These are phyloP conservation scores for Balaenoptera acutorostrata DNA, from an alignment of 2,113 vertebrate species.

Conservation along the genomic window DNA sequence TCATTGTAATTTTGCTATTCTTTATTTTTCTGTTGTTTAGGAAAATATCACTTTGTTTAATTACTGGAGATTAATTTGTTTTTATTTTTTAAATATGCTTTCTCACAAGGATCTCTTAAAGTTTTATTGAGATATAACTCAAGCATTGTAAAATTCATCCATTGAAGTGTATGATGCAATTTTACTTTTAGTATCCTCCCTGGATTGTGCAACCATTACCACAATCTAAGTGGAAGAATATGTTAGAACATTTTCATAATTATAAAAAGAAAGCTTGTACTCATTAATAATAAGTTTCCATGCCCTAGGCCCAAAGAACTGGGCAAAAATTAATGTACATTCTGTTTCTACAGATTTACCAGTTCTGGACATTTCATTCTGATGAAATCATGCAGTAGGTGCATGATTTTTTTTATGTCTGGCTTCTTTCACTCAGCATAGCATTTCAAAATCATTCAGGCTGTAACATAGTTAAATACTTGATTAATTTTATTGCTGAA, in stretches of 20 bases:
- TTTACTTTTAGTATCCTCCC: not conserved
- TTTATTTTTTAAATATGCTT: not conserved
- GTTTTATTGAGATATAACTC: not conserved
- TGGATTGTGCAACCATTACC: not conserved
- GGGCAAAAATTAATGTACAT: not conserved
- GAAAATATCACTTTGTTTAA: not conserved
- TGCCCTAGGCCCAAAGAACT: not conserved
- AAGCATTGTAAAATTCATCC: not conserved
- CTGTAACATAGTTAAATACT: not conserved
- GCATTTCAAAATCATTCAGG: not conserved
- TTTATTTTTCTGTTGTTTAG: not conserved
- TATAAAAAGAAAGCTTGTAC: not conserved
- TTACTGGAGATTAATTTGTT: not conserved
- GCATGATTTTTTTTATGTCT: not conserved
- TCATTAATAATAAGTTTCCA: not conserved
- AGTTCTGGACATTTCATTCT: not conserved
- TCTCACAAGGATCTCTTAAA: not conserved
- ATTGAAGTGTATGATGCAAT: not conserved
- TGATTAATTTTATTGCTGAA: not conserved
- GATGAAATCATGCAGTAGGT: not conserved
- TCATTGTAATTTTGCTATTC: not conserved
- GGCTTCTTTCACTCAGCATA: not conserved
- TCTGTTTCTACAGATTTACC: not conserved
- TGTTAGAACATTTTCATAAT: not conserved
- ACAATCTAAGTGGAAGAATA: not conserved